A percentile compares a stretch with the other conserved stretches of the same genome.
These are phyloP conservation scores for Rhingia campestris DNA, from an alignment of 2,888 invertebrate species.

Conservation along the genomic window DNA sequence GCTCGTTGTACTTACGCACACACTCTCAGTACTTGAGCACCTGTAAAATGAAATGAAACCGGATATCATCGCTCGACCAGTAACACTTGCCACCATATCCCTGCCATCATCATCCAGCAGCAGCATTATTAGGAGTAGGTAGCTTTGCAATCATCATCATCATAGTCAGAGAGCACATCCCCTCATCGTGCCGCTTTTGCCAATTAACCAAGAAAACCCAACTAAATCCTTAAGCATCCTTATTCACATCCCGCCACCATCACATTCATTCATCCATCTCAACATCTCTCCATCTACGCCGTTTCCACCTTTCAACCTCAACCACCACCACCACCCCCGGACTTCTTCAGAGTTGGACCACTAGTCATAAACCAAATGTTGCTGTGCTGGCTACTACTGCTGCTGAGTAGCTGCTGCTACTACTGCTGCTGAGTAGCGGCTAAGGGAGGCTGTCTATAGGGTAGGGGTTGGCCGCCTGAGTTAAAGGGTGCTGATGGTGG, in stretches of 20 bases:
- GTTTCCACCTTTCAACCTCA: slow-evolving; percentile 5
- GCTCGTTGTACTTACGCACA: background rate
- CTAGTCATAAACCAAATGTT: slow-evolving; percentile 75
- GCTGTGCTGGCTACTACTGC: slow-evolving; percentile 72
- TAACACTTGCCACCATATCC: slow-evolving; percentile 8
- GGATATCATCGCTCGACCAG: slow-evolving; percentile 67
- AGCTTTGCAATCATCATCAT: slow-evolving; percentile 64
- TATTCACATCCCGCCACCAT: slow-evolving; percentile 74
- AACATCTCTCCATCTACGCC: slow-evolving; percentile 20
- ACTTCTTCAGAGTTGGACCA: slow-evolving; percentile 65
- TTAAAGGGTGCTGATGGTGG: slow-evolving; percentile 65
- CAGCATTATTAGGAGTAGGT: slow-evolving; percentile 55
- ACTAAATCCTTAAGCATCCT: slow-evolving; percentile 74
- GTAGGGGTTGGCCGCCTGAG: slow-evolving; percentile 39
- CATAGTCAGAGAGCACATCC: slow-evolving; percentile 30
- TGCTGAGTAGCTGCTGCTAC: slow-evolving; percentile 50
- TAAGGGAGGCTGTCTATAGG: slow-evolving; percentile 3
- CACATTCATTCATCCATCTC: slow-evolving; percentile 68
- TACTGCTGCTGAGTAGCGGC: slow-evolving; percentile 54
- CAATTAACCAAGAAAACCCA: slow-evolving; percentile 75
- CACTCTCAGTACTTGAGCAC: slow-evolving; percentile 52
- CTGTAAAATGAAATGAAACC: slow-evolving; percentile 66
- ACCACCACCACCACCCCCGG: slow-evolving; percentile 10
- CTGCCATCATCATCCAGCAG: slow-evolving; percentile 17
- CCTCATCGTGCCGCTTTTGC: slow-evolving; percentile 69